phyloP scores from a whole-genome alignment of 2,113 vertebrate species.

The Mastomys coucha region DNA sequence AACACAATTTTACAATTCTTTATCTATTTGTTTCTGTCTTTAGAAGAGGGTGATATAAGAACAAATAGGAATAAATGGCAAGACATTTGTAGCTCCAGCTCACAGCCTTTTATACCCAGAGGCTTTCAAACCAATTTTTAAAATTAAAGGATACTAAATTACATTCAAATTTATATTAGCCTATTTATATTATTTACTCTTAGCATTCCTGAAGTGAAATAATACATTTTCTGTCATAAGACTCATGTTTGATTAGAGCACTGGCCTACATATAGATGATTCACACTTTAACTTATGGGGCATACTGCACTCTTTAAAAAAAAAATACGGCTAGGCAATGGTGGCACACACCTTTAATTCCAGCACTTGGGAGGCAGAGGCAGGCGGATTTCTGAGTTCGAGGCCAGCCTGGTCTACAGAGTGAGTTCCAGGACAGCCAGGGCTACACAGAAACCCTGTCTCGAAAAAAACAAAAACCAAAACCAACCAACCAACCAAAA shows the following conservation, averaged over 20 bases:
- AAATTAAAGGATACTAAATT: constrained; percentile 18
- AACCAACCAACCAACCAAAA: too few species aligned
- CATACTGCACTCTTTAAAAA: not conserved
- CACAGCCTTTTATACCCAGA: not conserved
- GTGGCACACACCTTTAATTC: too few species aligned
- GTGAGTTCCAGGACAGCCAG: too few species aligned
- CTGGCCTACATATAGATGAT: not conserved
- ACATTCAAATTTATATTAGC: constrained; percentile 27
- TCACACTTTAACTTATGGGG: constrained; percentile 21
- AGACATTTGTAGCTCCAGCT: not conserved
- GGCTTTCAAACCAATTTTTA: not conserved
- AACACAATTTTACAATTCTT: not conserved
- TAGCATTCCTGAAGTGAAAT: constrained; percentile 24
- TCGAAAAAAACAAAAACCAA: too few species aligned
- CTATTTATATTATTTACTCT: constrained; percentile 1
- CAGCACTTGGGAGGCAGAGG: too few species aligned
- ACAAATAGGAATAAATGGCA: not conserved
- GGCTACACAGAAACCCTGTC: too few species aligned
- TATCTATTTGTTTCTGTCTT: not conserved
- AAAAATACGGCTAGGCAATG: not conserved
- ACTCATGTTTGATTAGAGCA: constrained; percentile 5
- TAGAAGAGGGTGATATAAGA: not conserved
- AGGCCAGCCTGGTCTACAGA: too few species aligned
- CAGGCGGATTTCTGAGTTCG: too few species aligned
- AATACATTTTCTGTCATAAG: not conserved